Base-by-base conservation (phyloP, 1,140 invertebrate genomes). In the Lethocerus indicus region DNA sequence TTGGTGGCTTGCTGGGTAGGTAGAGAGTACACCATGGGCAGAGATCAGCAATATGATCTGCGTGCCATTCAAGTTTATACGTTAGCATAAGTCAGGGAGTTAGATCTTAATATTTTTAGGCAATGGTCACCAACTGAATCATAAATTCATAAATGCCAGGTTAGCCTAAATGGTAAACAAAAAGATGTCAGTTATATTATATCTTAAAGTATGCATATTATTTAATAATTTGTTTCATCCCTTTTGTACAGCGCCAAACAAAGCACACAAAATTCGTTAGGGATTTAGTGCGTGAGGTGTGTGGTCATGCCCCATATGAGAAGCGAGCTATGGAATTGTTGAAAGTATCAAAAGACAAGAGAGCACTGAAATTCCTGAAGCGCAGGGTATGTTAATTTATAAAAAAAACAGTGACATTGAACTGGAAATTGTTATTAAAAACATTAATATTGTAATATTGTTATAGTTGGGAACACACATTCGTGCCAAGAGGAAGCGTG, bases 271-370 rank as follows among this genome's bases (percentile, higher is more conserved):
- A 94, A 66, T 96, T 98, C 65, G 83, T 96, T 39, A 73, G 94
- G 52, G 93, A 98, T 63, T 65, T 99, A 49, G 86, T 98, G 6
- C 77, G 93, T 54, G 96, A 99, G 69, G 88, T 99, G 3, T 83
- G 83, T 59, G 96, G 96, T 39, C 93, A 96, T 75, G 91, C 94
- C 52, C 94, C 95, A 28, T 99, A 98, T 71, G 96, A 99, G 67
- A 93, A 92, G 69, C 75, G 96, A 58, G 85, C 87, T 56, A 95
- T 98, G 84, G 96, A 99, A 71, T 96, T 99, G 80, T 70, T 99
- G 59, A 94, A 95, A 68, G 85, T 92, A 27, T 91, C 86, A 42
- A 95, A 94, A 64, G 96, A 98, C 67, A 99, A 99, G 75, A 78
- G 95, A 59, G 94, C 95, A 4, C 71, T 99, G 35, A 99, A 99